phyloP scores from a whole-genome alignment of 2,113 vertebrate genomes.

The Bambusicola thoracicus region DNA sequence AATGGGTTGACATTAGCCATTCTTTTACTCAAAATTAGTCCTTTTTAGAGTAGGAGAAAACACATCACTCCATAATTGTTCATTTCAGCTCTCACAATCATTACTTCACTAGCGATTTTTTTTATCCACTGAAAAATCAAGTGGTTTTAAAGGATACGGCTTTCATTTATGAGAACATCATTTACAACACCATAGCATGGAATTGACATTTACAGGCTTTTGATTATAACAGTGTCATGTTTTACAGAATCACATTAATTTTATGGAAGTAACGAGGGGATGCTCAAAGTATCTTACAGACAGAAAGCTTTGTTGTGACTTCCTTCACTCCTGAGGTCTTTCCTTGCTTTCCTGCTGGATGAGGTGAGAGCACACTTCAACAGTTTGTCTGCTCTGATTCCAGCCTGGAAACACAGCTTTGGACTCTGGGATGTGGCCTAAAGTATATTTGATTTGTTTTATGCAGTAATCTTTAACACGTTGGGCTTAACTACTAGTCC shows the following conservation, averaged over 20 bases:
- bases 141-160: not conserved
- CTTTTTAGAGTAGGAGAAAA: not conserved
- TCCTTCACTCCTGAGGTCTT: not conserved
- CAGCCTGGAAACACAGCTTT: not conserved
- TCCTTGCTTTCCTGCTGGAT: not conserved
- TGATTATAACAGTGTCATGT: not conserved
- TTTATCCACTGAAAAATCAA: not conserved
- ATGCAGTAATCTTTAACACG: not conserved
- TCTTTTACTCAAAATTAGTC: not conserved
- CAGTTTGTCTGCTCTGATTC: not conserved
- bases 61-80: not conserved
- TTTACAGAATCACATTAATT: not conserved
- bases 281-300: not conserved
- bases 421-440: not conserved
- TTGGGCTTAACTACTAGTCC: not conserved
- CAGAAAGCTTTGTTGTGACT: not conserved
- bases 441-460: not conserved
- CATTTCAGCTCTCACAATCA: rapidly evolving
- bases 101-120: not conserved
- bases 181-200: not conserved
- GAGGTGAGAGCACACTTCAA: not conserved
- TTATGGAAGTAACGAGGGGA: not conserved
- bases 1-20: not conserved
- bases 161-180: not conserved
- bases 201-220: not conserved